Conservation (phyloP, 2,113 vertebrate species). For the Hyperopisus bebe region DNA sequence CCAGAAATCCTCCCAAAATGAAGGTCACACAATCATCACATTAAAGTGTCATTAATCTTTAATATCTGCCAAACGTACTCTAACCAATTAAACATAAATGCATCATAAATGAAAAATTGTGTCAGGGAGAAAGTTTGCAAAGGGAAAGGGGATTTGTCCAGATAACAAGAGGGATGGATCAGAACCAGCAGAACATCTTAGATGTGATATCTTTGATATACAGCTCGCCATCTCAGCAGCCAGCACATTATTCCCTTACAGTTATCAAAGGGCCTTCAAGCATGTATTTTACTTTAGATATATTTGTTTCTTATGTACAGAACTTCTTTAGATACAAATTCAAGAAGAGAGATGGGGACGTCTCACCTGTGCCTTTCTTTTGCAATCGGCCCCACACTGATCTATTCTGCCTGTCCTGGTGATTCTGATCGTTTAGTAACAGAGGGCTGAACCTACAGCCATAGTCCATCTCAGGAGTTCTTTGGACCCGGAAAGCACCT, state of each 20-base stretch:
- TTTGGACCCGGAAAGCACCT: not conserved
- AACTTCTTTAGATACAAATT: not conserved
- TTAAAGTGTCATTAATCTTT: not conserved
- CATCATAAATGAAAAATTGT: not conserved
- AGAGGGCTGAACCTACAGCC: not conserved
- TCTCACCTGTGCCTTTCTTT: not conserved
- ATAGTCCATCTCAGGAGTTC: not conserved
- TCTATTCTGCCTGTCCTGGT: not conserved
- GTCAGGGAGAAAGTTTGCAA: not conserved
- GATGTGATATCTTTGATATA: not conserved
- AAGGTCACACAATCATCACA: not conserved
- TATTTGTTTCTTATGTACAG: not conserved
- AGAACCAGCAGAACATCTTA: not conserved
- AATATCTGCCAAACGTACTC: not conserved
- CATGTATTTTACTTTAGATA: not conserved
- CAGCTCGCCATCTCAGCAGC: not conserved
- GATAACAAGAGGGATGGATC: not conserved
- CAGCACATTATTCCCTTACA: not conserved
- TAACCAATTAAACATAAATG: not conserved
- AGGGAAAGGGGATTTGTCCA: not conserved
- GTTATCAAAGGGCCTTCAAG: not conserved
- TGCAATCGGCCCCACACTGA: not conserved
- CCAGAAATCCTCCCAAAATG: not conserved
- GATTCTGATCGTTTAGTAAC: fast-evolving
- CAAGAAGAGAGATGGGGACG: not conserved